A percentile compares a stretch with the other conserved stretches of the same genome.
Evolutionary conservation across 2,797 vertebrate genomes (phyloP).

Genomic region (Pseudochirops cupreus): DNA sequence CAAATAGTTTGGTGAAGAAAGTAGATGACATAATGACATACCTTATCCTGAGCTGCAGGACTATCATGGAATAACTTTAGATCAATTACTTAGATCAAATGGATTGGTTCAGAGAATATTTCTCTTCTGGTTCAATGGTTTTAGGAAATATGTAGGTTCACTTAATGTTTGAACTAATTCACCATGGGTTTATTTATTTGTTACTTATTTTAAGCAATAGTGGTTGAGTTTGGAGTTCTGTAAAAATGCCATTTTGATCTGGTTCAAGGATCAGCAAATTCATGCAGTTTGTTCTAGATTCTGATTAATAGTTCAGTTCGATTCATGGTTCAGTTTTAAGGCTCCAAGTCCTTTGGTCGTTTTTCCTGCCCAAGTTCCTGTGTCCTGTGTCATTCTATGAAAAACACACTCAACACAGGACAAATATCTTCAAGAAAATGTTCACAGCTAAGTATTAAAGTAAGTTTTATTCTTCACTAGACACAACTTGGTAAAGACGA

Average conservation of each 20-base stretch:
- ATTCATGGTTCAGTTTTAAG: constrained; percentile 27
- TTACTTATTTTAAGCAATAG: neutral
- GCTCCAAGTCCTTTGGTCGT: constrained; percentile 27
- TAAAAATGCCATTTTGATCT: neutral
- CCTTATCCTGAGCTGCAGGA: constrained; percentile 2
- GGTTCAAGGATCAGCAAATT: constrained; percentile 12
- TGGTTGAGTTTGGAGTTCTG: neutral
- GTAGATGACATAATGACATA: constrained; percentile 4
- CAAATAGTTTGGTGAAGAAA: constrained; percentile 50
- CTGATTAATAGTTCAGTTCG: constrained; percentile 3
- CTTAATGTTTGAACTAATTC: constrained; percentile 37
- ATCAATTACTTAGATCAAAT: constrained; percentile 43
- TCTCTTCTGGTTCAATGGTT: constrained; percentile 31
- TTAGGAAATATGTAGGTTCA: constrained; percentile 42
- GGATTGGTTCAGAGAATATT: constrained; percentile 33
- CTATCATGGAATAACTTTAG: constrained; percentile 5
- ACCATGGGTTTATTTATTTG: neutral
- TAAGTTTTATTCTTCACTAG: neutral
- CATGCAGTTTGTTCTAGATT: constrained; percentile 10
- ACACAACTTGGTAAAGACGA: neutral
- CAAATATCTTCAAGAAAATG: neutral
- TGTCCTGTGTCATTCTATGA: constrained; percentile 39
- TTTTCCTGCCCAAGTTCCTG: constrained; percentile 31
- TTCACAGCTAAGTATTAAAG: neutral
- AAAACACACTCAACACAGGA: constrained; percentile 4